Conservation (phyloP, 2,113 vertebrate species). For the Polyodon spathula region DNA sequence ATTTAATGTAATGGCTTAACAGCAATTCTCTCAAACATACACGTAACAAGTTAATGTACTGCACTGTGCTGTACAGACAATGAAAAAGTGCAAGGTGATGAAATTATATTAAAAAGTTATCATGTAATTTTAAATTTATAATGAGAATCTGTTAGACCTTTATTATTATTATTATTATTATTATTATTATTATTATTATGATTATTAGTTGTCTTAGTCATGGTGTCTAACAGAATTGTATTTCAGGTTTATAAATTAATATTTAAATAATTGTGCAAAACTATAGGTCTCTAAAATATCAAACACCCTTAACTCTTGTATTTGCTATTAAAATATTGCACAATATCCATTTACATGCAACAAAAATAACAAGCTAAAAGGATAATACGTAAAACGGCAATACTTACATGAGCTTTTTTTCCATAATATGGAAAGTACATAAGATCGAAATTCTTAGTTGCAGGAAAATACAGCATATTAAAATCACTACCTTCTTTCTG, state of each 20-base stretch:
- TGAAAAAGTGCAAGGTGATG: neutral
- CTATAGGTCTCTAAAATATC: no score
- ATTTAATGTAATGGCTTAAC: no score
- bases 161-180: neutral
- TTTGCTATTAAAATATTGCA: neutral
- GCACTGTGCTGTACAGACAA: no score
- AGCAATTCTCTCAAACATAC: no score
- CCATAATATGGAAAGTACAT: conserved; percentile 96
- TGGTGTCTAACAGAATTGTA: no score
- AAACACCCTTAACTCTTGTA: no score
- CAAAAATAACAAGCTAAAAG: no score
- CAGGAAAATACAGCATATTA: conserved; percentile 66
- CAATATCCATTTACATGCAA: neutral
- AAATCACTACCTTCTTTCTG: conserved; percentile 56
- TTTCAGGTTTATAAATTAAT: no score
- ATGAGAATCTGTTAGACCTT: neutral
- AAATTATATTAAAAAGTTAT: neutral
- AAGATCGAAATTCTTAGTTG: conserved; percentile 66
- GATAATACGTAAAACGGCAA: conserved; percentile 11
- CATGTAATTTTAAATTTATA: neutral
- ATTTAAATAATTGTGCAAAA: no score
- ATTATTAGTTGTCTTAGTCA: no score
- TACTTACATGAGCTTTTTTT: conserved; percentile 86
- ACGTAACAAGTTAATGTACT: no score
- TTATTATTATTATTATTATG: neutral